Evolutionary conservation across 2,113 vertebrate species (phyloP).

Genomic region (Caretta caretta): DNA sequence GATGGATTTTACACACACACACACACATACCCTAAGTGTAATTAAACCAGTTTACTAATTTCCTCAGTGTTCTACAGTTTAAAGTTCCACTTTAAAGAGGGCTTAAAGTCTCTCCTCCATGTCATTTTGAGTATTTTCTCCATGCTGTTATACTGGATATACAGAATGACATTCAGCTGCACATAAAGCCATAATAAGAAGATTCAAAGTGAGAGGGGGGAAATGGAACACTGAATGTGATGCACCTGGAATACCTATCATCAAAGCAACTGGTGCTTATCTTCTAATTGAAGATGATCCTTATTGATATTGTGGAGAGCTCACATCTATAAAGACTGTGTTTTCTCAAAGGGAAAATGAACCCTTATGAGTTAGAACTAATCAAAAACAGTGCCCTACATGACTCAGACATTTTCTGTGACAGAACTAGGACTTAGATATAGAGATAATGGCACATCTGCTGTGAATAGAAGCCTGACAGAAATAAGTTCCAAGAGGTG

Average conservation of each 20-base stretch:
- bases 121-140: background rate
- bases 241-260: background rate
- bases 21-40: background rate
- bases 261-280: background rate
- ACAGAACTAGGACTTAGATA: background rate
- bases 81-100: no score
- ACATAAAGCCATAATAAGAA: background rate
- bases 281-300: background rate
- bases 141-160: background rate
- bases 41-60: background rate
- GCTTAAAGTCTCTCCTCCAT: background rate
- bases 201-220: background rate
- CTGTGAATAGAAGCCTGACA: background rate
- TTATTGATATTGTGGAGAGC: background rate
- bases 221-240: background rate
- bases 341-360: constrained; percentile 4
- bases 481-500: background rate
- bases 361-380: background rate
- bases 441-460: background rate
- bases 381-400: background rate
- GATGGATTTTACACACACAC: no score
- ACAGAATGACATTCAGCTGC: background rate
- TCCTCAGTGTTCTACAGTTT: background rate
- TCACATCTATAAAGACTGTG: background rate
- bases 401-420: background rate